Conservation (phyloP, 2,113 vertebrate genomes). For the Chaetorhynchus papuensis region DNA sequence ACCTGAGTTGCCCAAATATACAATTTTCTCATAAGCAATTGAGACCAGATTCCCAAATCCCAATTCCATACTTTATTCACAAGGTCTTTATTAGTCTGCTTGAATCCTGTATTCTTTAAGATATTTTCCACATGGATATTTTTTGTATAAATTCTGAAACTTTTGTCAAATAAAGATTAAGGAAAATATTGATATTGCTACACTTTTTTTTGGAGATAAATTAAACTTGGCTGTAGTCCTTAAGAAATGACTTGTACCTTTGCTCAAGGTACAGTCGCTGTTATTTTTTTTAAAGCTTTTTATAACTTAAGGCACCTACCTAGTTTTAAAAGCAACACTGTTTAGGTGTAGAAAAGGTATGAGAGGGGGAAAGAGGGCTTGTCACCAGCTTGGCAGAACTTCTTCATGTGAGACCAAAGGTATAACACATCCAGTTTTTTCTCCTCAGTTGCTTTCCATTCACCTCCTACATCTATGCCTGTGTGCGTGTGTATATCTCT, state of each 20-base stretch:
- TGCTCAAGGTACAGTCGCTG: not conserved
- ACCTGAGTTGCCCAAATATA: not conserved
- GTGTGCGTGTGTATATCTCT: accelerated
- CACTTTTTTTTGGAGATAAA: not conserved
- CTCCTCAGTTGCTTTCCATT: not conserved
- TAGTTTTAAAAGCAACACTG: not conserved
- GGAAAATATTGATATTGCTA: not conserved
- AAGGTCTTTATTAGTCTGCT: not conserved
- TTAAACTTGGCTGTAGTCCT: not conserved
- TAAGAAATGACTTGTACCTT: not conserved
- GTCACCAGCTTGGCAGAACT: not conserved
- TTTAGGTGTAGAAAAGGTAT: not conserved
- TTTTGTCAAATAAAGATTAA: not conserved
- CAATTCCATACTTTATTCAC: not conserved
- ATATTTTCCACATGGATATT: not conserved
- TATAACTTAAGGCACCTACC: not conserved
- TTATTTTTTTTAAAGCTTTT: not conserved
- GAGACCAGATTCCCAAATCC: not conserved
- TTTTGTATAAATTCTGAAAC: not conserved
- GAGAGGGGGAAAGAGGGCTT: not conserved
- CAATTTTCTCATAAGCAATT: not conserved
- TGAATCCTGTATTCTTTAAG: not conserved
- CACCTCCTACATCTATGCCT: accelerated
- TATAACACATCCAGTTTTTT: not conserved
- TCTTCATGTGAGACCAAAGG: not conserved